A percentile compares a stretch with the other conserved stretches of the same genome.
Evolutionary conservation across 1,140 invertebrate species (phyloP).

Genomic region (Homarus americanus): DNA sequence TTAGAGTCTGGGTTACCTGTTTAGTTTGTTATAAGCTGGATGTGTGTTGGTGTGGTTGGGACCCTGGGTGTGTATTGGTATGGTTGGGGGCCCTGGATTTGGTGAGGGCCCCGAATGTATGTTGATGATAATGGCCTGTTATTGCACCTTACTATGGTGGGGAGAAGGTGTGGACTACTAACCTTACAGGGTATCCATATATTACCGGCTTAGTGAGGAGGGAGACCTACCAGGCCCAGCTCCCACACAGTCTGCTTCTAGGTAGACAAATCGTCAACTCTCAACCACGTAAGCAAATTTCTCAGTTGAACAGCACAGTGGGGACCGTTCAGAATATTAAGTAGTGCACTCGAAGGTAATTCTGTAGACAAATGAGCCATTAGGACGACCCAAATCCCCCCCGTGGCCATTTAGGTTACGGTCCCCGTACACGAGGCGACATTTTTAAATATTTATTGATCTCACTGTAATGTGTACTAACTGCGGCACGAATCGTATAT

Average conservation of each 20-base stretch:
- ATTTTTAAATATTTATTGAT: conserved; percentile 54
- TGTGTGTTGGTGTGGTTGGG: no score
- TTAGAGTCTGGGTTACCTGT: no score
- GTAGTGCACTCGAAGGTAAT: conserved; percentile 45
- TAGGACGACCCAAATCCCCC: conserved; percentile 27
- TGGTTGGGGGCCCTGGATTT: no score
- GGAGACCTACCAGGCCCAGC: background rate
- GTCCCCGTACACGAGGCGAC: conserved; percentile 16
- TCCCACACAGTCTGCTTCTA: background rate
- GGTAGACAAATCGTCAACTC: background rate
- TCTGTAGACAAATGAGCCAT: conserved; percentile 56
- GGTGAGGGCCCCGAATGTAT: no score
- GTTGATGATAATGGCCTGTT: no score
- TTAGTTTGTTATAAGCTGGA: no score
- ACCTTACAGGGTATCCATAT: no score
- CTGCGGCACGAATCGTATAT: background rate
- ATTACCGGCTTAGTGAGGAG: no score
- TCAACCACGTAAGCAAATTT: background rate
- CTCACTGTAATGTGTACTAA: conserved; percentile 7
- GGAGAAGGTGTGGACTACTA: no score
- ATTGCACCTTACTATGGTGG: no score
- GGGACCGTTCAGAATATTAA: conserved; percentile 47
- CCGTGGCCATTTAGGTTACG: conserved; percentile 40
- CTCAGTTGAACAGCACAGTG: background rate
- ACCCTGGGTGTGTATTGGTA: no score